Evolutionary conservation across 2,113 vertebrate species (phyloP).

Genomic region (Lampris megalopsis): DNA sequence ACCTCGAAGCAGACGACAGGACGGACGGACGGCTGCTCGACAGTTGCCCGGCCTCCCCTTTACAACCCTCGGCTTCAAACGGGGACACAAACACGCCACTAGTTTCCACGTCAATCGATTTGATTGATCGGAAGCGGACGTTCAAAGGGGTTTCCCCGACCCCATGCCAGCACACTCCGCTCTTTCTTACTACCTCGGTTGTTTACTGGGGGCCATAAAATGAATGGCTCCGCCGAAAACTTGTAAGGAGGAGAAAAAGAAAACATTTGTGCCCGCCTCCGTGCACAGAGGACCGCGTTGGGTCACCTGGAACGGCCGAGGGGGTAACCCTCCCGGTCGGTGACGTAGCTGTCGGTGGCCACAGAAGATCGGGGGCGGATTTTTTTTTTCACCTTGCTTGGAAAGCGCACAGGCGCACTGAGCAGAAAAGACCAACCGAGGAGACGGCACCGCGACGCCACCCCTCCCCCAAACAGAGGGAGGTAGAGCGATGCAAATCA

Average conservation of each 20-base stretch:
- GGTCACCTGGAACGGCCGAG: too few relatives aligned
- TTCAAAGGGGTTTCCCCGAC: conserved; percentile 64
- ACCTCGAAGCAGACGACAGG: neutral
- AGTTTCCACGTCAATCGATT: conserved; percentile 68
- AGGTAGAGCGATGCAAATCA: conserved; percentile 80
- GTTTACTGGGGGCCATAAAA: conserved; percentile 75
- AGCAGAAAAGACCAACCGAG: conserved; percentile 27
- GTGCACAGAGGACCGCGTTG: too few relatives aligned
- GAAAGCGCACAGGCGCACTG: too few relatives aligned
- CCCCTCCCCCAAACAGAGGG: conserved; percentile 38
- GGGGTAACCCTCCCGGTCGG: too few relatives aligned
- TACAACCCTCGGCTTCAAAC: conserved; percentile 71
- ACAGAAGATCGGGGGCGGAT: too few relatives aligned
- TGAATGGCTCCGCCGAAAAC: neutral
- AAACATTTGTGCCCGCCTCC: too few relatives aligned
- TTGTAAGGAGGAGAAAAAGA: too few relatives aligned
- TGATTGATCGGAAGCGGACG: conserved; percentile 68
- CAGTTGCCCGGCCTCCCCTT: conserved; percentile 40
- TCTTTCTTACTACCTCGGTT: conserved; percentile 25
- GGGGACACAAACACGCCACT: conserved; percentile 49
- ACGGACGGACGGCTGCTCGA: neutral
- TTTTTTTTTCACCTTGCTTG: too few relatives aligned
- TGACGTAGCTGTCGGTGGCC: too few relatives aligned
- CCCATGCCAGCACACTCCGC: conserved; percentile 63
- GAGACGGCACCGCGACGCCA: conserved; percentile 51